Evolutionary conservation across 2,113 vertebrate genomes (phyloP).

Genomic region (Dromiciops gliroides): DNA sequence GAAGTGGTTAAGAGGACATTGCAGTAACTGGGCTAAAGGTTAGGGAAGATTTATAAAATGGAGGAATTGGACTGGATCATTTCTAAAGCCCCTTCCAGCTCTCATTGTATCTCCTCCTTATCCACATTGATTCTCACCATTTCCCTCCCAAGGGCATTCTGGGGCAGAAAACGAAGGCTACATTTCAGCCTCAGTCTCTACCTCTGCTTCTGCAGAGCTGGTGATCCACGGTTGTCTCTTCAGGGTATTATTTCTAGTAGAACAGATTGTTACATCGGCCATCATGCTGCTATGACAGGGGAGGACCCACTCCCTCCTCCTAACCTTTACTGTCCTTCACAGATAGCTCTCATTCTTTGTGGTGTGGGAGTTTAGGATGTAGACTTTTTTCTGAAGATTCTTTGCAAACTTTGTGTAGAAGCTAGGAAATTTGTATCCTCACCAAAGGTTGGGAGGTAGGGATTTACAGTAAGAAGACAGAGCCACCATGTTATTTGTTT

Average conservation of each 20-base stretch:
- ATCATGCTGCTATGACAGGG: not conserved
- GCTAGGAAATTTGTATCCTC: not conserved
- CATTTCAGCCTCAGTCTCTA: not conserved
- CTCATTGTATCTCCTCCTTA: not conserved
- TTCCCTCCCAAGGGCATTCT: not conserved
- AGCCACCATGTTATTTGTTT: not conserved
- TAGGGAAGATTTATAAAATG: not conserved
- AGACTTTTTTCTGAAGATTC: constrained; percentile 34
- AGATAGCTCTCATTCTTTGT: not conserved
- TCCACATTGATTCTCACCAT: not conserved
- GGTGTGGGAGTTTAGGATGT: not conserved
- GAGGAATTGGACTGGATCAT: not conserved
- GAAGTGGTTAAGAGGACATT: not conserved
- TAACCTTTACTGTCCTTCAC: not conserved
- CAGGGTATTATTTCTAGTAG: not conserved
- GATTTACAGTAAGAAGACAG: constrained; percentile 22
- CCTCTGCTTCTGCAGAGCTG: not conserved
- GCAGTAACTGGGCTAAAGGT: not conserved
- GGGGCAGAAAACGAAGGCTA: not conserved
- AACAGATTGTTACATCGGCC: not conserved
- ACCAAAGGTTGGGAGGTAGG: not conserved
- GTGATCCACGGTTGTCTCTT: not conserved
- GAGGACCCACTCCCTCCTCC: not conserved
- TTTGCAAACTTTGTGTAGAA: constrained; percentile 15
- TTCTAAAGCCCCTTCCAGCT: not conserved